Conservation (phyloP, 2,888 invertebrate genomes). For the Eurytoma californica region DNA sequence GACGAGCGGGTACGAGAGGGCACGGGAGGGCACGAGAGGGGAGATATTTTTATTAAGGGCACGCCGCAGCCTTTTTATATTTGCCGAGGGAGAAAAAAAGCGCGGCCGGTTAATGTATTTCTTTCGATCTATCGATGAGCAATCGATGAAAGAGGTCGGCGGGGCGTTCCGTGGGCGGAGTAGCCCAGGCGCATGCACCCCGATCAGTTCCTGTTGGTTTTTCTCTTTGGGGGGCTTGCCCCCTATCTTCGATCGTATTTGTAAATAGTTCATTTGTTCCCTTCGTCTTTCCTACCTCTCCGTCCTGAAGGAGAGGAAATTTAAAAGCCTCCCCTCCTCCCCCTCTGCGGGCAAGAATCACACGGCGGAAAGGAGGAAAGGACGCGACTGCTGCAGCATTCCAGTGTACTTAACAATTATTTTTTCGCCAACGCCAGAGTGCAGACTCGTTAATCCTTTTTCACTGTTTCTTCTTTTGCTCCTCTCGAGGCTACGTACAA, state of each 20-base stretch:
- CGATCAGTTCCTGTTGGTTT: constrained; percentile 47
- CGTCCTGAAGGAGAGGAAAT: constrained; percentile 23
- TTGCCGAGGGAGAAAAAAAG: constrained; percentile 43
- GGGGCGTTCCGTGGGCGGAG: constrained; percentile 56
- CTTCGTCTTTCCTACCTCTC: constrained; percentile 13
- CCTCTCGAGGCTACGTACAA: background rate
- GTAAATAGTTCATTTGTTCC: constrained; percentile 56
- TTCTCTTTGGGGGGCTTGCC: constrained; percentile 42
- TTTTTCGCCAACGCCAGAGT: constrained; percentile 31
- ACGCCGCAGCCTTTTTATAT: constrained; percentile 28
- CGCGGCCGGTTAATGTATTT: constrained; percentile 41
- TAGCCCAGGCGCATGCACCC: constrained; percentile 21
- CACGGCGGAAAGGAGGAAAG: background rate
- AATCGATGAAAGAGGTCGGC: constrained; percentile 55
- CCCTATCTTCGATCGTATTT: constrained; percentile 53
- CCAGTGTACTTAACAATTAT: constrained; percentile 46
- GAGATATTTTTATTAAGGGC: constrained; percentile 45
- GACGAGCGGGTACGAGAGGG: too few relatives aligned
- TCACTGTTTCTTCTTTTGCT: constrained; percentile 37
- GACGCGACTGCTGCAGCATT: background rate
- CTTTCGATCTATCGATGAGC: constrained; percentile 55
- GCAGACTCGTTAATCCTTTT: constrained; percentile 46
- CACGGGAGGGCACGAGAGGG: too few relatives aligned
- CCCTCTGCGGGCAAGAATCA: background rate
- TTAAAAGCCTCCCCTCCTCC: constrained; percentile 12